Evolutionary conservation across 2,797 vertebrate species (phyloP), one percentile per base, ranked within the genome.

Genomic region (Distichodus sexfasciatus): DNA sequence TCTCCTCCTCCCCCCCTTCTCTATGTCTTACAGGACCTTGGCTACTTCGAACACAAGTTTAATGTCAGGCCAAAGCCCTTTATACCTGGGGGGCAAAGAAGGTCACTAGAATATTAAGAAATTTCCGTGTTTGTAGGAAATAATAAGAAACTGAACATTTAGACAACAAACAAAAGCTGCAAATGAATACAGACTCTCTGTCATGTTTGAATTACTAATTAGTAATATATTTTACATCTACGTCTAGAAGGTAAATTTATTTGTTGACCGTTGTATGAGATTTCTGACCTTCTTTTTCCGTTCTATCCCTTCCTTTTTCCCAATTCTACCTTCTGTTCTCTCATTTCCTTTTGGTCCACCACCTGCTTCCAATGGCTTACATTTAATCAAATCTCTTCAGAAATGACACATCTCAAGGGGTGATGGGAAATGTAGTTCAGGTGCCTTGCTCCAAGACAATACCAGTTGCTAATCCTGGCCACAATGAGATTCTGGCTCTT

Each of bases 21-120:
- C 81, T 87, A 76, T 90, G 64, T 83, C 70, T 91, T 84, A 51
- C 91, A 95, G 94, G 93, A 94, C 62, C 79, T 89, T 82, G 92
- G 92, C 88, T 94, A 94, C 92, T 95, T 94, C 87, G 93, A 95
- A 89, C 94, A 95, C 92, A 93, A 90, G 90, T 94, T 94, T 83
- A 95, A 95, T 83, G 83, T 93, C 91, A 92, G 93, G 80, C 93
- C 93, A 84, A 94, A 81, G 63, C 82, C 80, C 55, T 84, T 76
- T 66, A 71, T 38, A 66, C 59, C 69, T 62, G 72, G 79, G 59
- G 61, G 62, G 53, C 79, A 77, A 71, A 78, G 47, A 69, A 84
- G 82, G 82, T 84, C 65, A 64, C 44, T 76, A 72, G 63, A 76
- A 26, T 47, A 66, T 44, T n/a, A 48, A 60, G 28, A 55, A 19